phyloP scores from a whole-genome alignment of 1,140 invertebrate genomes.

The Megathymus violae region DNA sequence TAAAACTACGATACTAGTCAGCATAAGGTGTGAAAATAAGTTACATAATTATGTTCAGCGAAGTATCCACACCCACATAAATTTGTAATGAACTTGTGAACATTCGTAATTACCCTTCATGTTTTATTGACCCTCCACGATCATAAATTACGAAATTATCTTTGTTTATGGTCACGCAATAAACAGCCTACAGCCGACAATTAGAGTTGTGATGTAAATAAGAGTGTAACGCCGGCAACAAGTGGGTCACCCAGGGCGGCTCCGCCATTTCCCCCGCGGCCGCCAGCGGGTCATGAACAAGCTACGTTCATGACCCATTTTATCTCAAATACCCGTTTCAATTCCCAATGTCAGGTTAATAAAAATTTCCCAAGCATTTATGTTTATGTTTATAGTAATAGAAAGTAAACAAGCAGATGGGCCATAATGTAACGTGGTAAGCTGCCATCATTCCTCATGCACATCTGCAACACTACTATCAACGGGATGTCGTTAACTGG shows the following conservation, averaged over 20 bases:
- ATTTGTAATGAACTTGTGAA: slow-evolving; percentile 1
- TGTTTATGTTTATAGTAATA: not conserved
- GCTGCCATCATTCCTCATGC: too few species aligned
- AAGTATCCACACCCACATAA: not conserved
- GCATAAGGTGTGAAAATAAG: too few species aligned
- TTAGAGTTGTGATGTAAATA: slow-evolving; percentile 75
- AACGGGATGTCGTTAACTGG: too few species aligned
- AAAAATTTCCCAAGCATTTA: not conserved
- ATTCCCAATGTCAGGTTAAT: slow-evolving; percentile 23
- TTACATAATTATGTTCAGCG: too few species aligned
- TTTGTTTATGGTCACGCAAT: slow-evolving; percentile 25
- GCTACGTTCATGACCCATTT: slow-evolving; percentile 75
- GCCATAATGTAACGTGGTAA: too few species aligned
- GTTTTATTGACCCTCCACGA: not conserved
- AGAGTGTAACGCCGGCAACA: slow-evolving; percentile 63
- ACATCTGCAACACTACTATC: too few species aligned
- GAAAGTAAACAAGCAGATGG: too few species aligned
- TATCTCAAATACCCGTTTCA: slow-evolving; percentile 62
- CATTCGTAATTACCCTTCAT: slow-evolving; percentile 22
- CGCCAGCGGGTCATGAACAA: slow-evolving; percentile 67
- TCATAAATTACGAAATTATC: slow-evolving; percentile 24
- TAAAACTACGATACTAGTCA: too few species aligned
- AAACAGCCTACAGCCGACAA: slow-evolving; percentile 50
- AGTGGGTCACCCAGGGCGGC: slow-evolving; percentile 72
- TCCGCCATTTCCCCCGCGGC: slow-evolving; percentile 18